Evolutionary conservation across 2,888 invertebrate genomes (phyloP).

Genomic region (Tipula lateralis): DNA sequence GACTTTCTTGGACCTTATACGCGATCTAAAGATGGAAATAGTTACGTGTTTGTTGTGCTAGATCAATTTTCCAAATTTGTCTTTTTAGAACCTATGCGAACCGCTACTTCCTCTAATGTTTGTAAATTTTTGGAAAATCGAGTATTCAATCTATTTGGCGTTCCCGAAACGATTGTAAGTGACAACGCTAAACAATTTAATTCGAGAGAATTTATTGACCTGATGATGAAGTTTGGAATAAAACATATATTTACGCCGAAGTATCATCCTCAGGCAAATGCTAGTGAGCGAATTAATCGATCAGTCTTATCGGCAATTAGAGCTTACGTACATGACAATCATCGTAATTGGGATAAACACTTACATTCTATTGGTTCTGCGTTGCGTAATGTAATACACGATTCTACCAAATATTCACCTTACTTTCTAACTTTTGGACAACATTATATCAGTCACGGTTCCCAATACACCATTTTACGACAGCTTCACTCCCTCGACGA

Average conservation of each 20-base stretch:
- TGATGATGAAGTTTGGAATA: too few relatives aligned
- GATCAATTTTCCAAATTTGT: background rate
- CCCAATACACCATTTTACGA: too few relatives aligned
- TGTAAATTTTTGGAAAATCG: background rate
- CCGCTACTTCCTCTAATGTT: background rate
- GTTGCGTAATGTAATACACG: too few relatives aligned
- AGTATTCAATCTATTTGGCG: background rate
- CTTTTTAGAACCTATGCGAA: background rate
- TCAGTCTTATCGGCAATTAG: background rate
- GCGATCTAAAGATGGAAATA: background rate
- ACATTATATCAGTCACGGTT: too few relatives aligned
- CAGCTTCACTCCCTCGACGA: too few relatives aligned
- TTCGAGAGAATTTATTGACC: background rate
- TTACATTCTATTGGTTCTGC: background rate
- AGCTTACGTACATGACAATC: too few relatives aligned
- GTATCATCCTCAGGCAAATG: background rate
- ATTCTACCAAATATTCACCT: too few relatives aligned
- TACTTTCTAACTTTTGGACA: too few relatives aligned
- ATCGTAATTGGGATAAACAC: too few relatives aligned
- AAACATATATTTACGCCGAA: background rate
- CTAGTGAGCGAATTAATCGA: background rate
- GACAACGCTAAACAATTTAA: background rate
- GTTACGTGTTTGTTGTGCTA: background rate
- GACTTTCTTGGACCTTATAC: background rate
- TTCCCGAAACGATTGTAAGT: background rate